Base-by-base conservation (phyloP, 2,888 invertebrate species). In the Phyllotreta cruciferae region DNA sequence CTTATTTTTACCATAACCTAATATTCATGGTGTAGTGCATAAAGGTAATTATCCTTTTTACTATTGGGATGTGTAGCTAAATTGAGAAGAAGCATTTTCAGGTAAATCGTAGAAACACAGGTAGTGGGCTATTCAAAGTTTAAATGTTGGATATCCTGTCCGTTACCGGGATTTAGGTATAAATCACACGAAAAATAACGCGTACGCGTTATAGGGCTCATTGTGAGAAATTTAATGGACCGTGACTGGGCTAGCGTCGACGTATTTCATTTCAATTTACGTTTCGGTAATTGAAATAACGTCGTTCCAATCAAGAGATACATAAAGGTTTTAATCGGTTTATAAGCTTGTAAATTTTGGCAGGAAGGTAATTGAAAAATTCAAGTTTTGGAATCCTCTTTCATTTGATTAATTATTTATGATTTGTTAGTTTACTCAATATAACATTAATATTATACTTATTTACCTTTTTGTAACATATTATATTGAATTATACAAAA, bases 261-360 rank as follows among this genome's bases (percentile, higher is more conserved):
- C 14, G 44, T 44, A 44, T 44, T 44, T 11, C 11, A 9, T 9
- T 44, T 44, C 10, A 11, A 44, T 11, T 10, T 44, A 24, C 24
- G 24, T 24, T 24, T 24, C 24, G 24, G 24, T 24, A 24, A 10
- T 44, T 11, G 44, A 44, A 44, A 44, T 44, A 44, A 44, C 44
- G 44, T 44, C 9, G 44, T 44, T 44, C 14, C 44, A 44, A 11
- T 10, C 44, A 10, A 10, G 11, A 14, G 44, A 44, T 44, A 44
- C 11, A 44, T 14, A 11, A 44, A 44, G 44, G 14, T 44, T 44
- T 44, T 44, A 44, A 44, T 44, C 44, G 44, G 10, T 44, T 44
- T 44, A 44, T 11, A 14, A 10, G 11, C 14, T 44, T 44, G 14
- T 44, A 14, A 44, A 44, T 44, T 44, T 6, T 44, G 44, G 9